Evolutionary conservation across 2,797 vertebrate species (phyloP).

Genomic region (Champsocephalus esox): DNA sequence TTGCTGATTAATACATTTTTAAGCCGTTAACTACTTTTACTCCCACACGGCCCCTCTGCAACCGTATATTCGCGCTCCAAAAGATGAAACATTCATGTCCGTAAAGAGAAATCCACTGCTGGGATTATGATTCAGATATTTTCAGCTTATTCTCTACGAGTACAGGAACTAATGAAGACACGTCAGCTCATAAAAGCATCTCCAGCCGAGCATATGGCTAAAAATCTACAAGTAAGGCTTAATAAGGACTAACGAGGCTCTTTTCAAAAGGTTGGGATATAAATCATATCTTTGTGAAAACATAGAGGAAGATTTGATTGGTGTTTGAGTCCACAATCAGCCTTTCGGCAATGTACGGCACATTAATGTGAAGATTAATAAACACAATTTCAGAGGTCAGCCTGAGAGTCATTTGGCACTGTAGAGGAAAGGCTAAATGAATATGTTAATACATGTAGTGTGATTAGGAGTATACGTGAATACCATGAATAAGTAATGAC

Average conservation of each 20-base stretch:
- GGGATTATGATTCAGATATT: background rate
- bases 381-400: constrained; percentile 57
- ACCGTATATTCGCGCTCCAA: background rate
- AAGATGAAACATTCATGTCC: constrained; percentile 32
- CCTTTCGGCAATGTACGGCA: constrained; percentile 27
- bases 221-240: constrained; percentile 9
- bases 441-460: constrained; percentile 54
- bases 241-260: constrained; percentile 37
- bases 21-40: background rate
- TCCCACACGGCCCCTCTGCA: constrained; percentile 6
- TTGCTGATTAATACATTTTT: background rate
- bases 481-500: constrained; percentile 63
- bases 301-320: constrained; percentile 20
- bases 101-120: constrained; percentile 14
- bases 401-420: constrained; percentile 61
- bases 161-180: background rate
- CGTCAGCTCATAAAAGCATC: constrained; percentile 16
- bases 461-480: constrained; percentile 65
- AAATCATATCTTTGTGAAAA: constrained; percentile 26
- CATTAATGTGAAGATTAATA: constrained; percentile 66
- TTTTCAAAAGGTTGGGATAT: constrained; percentile 20
- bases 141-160: background rate
- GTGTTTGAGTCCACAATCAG: constrained; percentile 48
- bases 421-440: constrained; percentile 55
- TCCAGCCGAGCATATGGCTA: background rate